A percentile compares a stretch with the other conserved stretches of the same genome.
Conservation (phyloP, 2,888 invertebrate species). For the Microctonus hyperodae region DNA sequence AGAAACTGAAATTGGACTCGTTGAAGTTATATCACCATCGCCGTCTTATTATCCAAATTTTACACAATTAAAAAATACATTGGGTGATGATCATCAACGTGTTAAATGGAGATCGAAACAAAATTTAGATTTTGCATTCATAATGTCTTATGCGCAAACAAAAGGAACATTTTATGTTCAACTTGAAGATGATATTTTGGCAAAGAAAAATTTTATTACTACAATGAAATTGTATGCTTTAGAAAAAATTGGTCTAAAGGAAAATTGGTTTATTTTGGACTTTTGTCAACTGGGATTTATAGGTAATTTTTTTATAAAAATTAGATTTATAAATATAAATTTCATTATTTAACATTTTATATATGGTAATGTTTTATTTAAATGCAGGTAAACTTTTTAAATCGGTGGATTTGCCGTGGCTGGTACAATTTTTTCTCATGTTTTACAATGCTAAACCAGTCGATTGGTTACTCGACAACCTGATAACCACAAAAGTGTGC, state of each 20-base stretch:
- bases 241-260: conserved; percentile 76
- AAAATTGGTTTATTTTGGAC: conserved; percentile 91
- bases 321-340: background rate
- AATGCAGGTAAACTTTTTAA: conserved; percentile 92
- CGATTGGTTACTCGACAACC: conserved; percentile 93
- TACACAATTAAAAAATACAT: conserved; percentile 75
- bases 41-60: conserved; percentile 88
- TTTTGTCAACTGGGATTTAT: conserved; percentile 96
- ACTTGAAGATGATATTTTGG: conserved; percentile 93
- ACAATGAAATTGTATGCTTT: conserved; percentile 86
- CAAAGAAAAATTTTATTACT: conserved; percentile 82
- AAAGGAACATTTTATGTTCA: conserved; percentile 91
- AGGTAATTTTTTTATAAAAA: conserved; percentile 72
- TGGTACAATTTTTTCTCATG: conserved; percentile 92
- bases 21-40: conserved; percentile 89
- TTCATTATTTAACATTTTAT: background rate
- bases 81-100: conserved; percentile 86
- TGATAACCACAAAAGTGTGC: conserved; percentile 90
- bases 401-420: conserved; percentile 82
- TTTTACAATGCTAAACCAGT: conserved; percentile 96
- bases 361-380: conserved; percentile 47
- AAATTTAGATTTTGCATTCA: conserved; percentile 90
- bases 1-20: conserved; percentile 79
- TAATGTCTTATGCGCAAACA: conserved; percentile 92
- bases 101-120: conserved; percentile 94